Evolutionary conservation across 2,113 vertebrate genomes (phyloP), one percentile per base, ranked within the genome.

Genomic region (Odocoileus virginianus): DNA sequence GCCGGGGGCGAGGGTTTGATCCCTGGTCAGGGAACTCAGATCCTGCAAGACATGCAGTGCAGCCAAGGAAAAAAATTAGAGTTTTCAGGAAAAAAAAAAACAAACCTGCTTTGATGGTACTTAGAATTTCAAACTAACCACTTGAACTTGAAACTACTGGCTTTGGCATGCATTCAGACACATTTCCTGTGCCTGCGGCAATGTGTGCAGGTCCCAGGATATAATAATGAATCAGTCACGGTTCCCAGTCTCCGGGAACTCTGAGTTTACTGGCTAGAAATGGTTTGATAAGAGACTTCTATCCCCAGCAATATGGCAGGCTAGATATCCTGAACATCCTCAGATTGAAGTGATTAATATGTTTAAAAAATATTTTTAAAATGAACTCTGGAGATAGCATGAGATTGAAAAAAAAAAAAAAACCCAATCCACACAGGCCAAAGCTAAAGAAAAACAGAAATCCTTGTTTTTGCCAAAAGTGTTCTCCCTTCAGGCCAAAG

Each of bases 51-150:
- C 17, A 4, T 3, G 16, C 8, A 21, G 2, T 33, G 78, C 16
- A 3, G 45, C 43, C 13, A 78, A 19, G 30, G 28, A 78, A 45
- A 28, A 78, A 27, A 45, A 28, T 4, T 28, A 45, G 25, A 33
- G 78, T 81, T 33, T 81, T 50, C 28, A 50, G 28, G 43, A 90
- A 90, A 95, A 97, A 88, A 96, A 61, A 55, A 90, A 90, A 96
- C 36, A 97, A 74, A 97, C 45, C 55, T 45, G 76, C 81, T 60
- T 90, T 82, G 76, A 57, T 10, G 43, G 40, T 88, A 52, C 78
- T 88, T 81, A 85, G 76, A 95, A 90, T 96, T 90, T 90, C 50
- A 94, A 50, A 57, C 64, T 87, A 74, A 93, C 71, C 57, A 79
- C 86, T 74, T 92, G 13, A 83, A 87, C 33, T 92, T 91, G 89